Evolutionary conservation across 2,888 invertebrate genomes (phyloP).

Genomic region (Eurois occulta): DNA sequence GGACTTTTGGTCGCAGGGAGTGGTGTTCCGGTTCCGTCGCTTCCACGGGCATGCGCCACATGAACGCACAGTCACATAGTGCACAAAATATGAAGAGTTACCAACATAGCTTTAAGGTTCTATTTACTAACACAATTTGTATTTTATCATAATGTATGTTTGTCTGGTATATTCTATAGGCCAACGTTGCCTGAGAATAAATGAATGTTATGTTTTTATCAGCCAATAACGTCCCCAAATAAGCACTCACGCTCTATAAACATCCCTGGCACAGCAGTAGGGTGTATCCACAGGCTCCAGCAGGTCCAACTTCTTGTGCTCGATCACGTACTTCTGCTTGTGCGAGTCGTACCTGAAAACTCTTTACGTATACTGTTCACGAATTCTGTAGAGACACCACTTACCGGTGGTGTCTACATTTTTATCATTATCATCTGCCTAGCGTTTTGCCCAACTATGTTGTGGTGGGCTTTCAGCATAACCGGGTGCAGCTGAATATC

Average conservation of each 20-base stretch:
- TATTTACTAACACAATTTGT: too few species aligned
- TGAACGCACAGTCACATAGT: too few species aligned
- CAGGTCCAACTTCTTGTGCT: conserved; percentile 92
- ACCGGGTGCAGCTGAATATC: background rate
- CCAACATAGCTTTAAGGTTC: too few species aligned
- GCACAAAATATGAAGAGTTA: too few species aligned
- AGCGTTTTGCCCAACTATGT: background rate
- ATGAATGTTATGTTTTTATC: too few species aligned
- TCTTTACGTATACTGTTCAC: conserved; percentile 46
- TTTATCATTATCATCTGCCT: background rate
- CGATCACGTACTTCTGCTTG: conserved; percentile 91
- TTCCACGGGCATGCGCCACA: too few species aligned
- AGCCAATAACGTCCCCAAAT: background rate
- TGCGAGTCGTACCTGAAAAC: conserved; percentile 88
- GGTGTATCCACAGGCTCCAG: conserved; percentile 93
- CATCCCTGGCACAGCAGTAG: conserved; percentile 93
- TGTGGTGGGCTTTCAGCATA: rapidly evolving
- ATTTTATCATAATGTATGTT: too few species aligned
- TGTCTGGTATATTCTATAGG: too few species aligned
- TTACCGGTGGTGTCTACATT: too few species aligned
- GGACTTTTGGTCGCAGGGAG: too few species aligned
- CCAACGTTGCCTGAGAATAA: too few species aligned
- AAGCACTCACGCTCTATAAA: conserved; percentile 78
- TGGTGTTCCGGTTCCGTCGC: too few species aligned
- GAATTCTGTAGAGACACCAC: conserved; percentile 25